phyloP scores from a whole-genome alignment of 2,797 vertebrate genomes.

The Liparis tanakae region DNA sequence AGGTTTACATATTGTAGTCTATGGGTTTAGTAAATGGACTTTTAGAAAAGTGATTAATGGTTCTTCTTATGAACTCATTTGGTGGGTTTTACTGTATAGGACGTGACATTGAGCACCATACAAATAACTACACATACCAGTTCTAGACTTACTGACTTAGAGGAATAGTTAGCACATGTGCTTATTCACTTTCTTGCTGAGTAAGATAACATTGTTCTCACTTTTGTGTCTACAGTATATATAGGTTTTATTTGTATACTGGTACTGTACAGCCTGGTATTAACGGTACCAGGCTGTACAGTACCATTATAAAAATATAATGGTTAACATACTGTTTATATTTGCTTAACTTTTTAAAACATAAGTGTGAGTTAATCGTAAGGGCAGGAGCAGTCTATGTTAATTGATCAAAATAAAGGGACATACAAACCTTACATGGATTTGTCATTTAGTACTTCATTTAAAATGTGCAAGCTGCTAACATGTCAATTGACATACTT shows the following conservation, averaged over 20 bases:
- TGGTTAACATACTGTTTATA: background rate
- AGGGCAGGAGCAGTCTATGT: too few species aligned
- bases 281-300: too few species aligned
- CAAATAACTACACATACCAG: background rate
- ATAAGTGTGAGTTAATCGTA: too few species aligned
- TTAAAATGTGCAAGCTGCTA: background rate
- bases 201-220: background rate
- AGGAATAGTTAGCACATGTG: background rate
- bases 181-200: background rate
- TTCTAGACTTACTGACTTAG: background rate
- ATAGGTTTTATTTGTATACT: background rate
- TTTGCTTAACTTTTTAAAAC: too few species aligned
- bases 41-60: background rate
- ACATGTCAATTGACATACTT: background rate
- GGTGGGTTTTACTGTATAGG: background rate
- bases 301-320: too few species aligned
- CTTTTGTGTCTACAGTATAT: background rate
- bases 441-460: background rate
- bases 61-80: background rate
- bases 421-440: too few species aligned
- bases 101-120: background rate
- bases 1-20: background rate
- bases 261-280: background rate
- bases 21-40: background rate
- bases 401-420: too few species aligned